Conservation (phyloP, 1,140 invertebrate genomes). For the Diorhabda elongata region DNA sequence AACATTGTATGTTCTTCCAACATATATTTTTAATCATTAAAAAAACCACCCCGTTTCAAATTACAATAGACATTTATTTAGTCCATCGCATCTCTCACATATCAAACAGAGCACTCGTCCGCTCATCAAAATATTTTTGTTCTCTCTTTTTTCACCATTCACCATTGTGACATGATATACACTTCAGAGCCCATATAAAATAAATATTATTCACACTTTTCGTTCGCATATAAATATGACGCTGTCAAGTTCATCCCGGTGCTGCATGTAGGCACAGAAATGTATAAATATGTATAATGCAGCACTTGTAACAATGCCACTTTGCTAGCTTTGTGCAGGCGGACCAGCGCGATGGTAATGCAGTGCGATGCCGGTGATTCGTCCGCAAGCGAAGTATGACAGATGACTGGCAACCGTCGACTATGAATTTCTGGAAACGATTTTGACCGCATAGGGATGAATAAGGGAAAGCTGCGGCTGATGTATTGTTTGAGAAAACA, state of each 20-base stretch:
- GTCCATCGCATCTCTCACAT: too few species aligned
- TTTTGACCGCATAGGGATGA: neutral
- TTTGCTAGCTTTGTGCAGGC: slow-evolving; percentile 6
- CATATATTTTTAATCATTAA: too few species aligned
- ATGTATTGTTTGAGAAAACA: neutral
- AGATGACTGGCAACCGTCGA: neutral
- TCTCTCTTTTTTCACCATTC: neutral
- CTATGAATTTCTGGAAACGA: neutral
- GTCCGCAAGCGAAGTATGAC: neutral
- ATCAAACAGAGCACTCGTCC: too few species aligned
- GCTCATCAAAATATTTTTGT: neutral
- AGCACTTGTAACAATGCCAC: slow-evolving; percentile 25
- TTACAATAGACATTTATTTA: too few species aligned
- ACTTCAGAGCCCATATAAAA: neutral
- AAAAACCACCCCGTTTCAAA: too few species aligned
- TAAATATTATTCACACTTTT: slow-evolving; percentile 14
- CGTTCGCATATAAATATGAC: slow-evolving; percentile 17
- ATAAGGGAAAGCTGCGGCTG: neutral
- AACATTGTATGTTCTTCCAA: too few species aligned
- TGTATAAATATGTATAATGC: slow-evolving; percentile 28
- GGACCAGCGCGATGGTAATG: too few species aligned
- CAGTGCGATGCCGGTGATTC: neutral
- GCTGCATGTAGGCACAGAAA: slow-evolving; percentile 17
- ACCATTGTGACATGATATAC: neutral
- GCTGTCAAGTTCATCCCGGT: slow-evolving; percentile 19